Evolutionary conservation across 1,140 invertebrate species (phyloP), one percentile per base, ranked within the genome.

Genomic region (Mercenaria mercenaria): DNA sequence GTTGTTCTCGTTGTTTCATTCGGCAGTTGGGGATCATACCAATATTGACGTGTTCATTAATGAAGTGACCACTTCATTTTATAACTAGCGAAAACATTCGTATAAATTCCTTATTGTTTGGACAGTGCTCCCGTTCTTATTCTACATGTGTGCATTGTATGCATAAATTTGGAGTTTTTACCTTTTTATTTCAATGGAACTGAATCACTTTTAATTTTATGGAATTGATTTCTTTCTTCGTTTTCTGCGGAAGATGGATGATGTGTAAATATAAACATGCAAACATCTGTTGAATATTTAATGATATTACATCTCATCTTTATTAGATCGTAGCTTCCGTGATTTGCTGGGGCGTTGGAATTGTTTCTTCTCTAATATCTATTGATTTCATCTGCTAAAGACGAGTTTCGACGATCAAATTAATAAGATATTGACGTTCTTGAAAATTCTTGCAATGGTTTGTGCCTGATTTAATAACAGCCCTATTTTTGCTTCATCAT

Each of bases 401-500:
- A 76, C 20, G 43, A 34, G 43, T 50, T 23, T 47, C 20, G 1
- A 18, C 3, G 1, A 56, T 79, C 76, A 32, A 26, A 79, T 52
- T 79, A 52, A 79, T 52, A 32, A 50, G 47, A 56, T 79, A 79
- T 79, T 79, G 76, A 79, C 76, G 56, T 79, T 56, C 15, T 79
- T 11, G 76, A 18, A 26, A 52, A 47, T 79, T 56, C 50, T 79
- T 56, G 76, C 26, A 52, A 56, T 52, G 47, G 4, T 32, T 37
- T 50, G 29, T 77, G 74, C 47, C 23, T 52, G 47, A 37, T 79
- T 56, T 52, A 79, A 79, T 56, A 32, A 29, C 23, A 47, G 76
- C 76, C 76, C 56, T 79, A 26, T 74, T 79, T 56, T 79, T 56
- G 47, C 76, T 79, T 52, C 47, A 52, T 79, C 76, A 79, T 56